A percentile compares a stretch with the other conserved stretches of the same genome.
Conservation (phyloP, 1,140 invertebrate species). For the Drosophila willistoni region DNA sequence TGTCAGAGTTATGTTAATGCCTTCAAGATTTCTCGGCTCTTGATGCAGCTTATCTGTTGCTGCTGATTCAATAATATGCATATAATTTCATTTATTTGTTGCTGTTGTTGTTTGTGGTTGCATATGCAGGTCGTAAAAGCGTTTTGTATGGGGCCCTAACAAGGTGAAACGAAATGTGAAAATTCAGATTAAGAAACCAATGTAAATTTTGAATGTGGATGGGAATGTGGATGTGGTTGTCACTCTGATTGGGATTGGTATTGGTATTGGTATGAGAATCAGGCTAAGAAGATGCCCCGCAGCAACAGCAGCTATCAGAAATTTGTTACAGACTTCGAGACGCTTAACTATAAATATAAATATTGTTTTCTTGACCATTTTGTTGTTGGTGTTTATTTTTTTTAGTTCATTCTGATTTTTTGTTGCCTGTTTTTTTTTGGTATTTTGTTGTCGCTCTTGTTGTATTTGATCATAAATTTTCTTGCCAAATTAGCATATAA, state of each 20-base stretch:
- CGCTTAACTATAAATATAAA: conserved; percentile 61
- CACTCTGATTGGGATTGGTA: conserved; percentile 4
- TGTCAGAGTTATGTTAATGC: conserved; percentile 82
- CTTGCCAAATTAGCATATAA: conserved; percentile 75
- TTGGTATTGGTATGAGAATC: neutral
- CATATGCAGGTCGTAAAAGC: conserved; percentile 58
- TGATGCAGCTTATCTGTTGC: conserved; percentile 36
- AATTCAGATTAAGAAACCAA: conserved; percentile 59
- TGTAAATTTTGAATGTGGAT: conserved; percentile 22
- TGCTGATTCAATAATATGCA: conserved; percentile 53
- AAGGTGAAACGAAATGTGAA: conserved; percentile 79
- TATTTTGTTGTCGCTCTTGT: conserved; percentile 77
- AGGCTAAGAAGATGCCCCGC: conserved; percentile 25
- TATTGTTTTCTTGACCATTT: conserved; percentile 33
- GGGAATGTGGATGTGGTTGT: conserved; percentile 44
- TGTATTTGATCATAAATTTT: conserved; percentile 73
- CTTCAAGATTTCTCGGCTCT: conserved; percentile 38
- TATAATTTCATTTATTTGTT: conserved; percentile 73
- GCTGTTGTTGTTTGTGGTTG: conserved; percentile 24
- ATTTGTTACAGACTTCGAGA: conserved; percentile 69
- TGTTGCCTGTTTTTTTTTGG: conserved; percentile 48
- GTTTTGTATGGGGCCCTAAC: conserved; percentile 67
- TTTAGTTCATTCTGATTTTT: conserved; percentile 21
- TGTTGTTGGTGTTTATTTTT: neutral
- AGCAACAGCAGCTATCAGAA: conserved; percentile 50